Base-by-base conservation (phyloP, 1,140 invertebrate species). In the Penaeus japonicus region DNA sequence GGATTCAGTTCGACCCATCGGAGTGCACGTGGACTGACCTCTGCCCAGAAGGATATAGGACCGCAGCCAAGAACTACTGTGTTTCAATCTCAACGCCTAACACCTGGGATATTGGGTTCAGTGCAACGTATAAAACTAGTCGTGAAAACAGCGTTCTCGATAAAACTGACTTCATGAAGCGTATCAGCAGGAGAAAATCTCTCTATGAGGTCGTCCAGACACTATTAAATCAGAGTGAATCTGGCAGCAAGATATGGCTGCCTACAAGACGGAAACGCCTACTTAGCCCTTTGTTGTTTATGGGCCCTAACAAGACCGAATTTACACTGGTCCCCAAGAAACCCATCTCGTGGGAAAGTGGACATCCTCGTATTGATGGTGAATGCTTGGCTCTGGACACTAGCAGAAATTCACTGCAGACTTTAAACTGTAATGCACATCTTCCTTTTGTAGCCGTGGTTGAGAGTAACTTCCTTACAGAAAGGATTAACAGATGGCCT, bases 41-140 rank as follows among this genome's bases (percentile, higher is more conserved):
- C n/a, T 90, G 90, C 32, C 90, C 90, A 3, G 30, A 57, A 22
- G 87, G 90, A 17, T 90, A 87, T 62, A 73, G 22, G 0, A 54
- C 32, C 7, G 35, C 84, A 7, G 35, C 10, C 1, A 79, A 70
- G 3, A 17, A 70, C 12, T 24, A 47, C 27, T 90, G 90, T 32
- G 78, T 87, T 39, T 3, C 59, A 10, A n/a, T 82, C 1, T 73
- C 78, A 55, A 7, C 47, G 7, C 39, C 57, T 2, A 27, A 17
- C 20, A 55, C 39, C 12, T 87, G 86, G 86, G 35, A 53, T 20
- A 7, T 22, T 5, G 86, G 59, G 17, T 87, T 87, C 53, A 57
- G 24, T 15, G 27, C n/a, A 24, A 55, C 30, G 7, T 81, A 81
- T 53, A 73, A 35, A 20, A 87, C 79, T 27, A 35, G 86, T 55